phyloP scores from a whole-genome alignment of 2,797 vertebrate species.

The Cossypha niveicapilla region DNA sequence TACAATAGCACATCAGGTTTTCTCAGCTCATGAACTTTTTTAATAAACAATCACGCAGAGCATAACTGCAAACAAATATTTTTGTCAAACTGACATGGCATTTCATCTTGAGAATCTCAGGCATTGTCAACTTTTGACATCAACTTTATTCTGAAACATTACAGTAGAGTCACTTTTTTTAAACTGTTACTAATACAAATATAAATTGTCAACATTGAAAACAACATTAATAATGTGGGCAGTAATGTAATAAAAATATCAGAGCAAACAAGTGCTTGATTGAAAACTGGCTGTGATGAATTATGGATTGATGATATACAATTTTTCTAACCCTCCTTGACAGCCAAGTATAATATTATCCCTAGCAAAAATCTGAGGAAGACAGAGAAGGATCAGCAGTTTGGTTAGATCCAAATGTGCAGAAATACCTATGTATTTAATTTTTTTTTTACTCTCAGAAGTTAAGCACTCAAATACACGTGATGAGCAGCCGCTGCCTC shows the following conservation, averaged over 20 bases:
- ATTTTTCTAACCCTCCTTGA: background rate
- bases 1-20: background rate
- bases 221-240: background rate
- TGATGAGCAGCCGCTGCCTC: background rate
- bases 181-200: background rate
- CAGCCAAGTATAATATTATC: background rate
- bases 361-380: background rate
- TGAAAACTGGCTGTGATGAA: background rate
- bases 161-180: background rate
- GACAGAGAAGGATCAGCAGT: background rate
- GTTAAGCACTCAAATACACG: background rate
- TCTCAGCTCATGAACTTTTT: background rate
- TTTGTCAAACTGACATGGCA: background rate
- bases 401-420: background rate
- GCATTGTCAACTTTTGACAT: background rate
- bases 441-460: background rate
- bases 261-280: background rate
- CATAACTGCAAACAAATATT: background rate
- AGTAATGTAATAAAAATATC: background rate
- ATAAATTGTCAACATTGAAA: background rate
- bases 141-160: conserved; percentile 19
- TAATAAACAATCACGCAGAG: background rate
- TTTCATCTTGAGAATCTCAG: background rate
- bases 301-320: background rate
- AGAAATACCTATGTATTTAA: background rate